Evolutionary conservation across 2,888 invertebrate genomes (phyloP).

Genomic region (Aromia moschata): DNA sequence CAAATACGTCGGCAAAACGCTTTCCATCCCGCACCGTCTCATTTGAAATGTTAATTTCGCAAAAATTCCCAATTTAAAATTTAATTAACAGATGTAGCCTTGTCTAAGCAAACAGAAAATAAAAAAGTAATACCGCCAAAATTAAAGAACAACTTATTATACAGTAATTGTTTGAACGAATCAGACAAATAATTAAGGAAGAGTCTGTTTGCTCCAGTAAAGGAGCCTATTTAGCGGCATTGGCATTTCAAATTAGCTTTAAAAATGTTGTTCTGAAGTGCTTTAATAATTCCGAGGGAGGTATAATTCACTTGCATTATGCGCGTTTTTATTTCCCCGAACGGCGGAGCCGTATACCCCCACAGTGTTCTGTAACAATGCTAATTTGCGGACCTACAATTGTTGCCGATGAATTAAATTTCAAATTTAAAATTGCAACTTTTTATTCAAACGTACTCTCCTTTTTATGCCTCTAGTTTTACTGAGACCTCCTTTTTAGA

Average conservation of each 20-base stretch:
- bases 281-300: constrained; percentile 24
- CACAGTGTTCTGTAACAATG: constrained; percentile 52
- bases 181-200: constrained; percentile 29
- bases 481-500: neutral
- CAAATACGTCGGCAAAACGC: too few relatives aligned
- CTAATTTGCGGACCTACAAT: constrained; percentile 49
- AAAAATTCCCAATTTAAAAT: constrained; percentile 13
- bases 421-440: constrained; percentile 47
- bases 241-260: constrained; percentile 48
- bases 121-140: constrained; percentile 19
- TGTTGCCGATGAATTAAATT: constrained; percentile 47
- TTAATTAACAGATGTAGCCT: constrained; percentile 15
- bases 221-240: constrained; percentile 35
- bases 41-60: constrained; percentile 7
- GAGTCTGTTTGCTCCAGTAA: constrained; percentile 15
- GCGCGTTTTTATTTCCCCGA: constrained; percentile 21
- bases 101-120: constrained; percentile 24
- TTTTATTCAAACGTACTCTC: constrained; percentile 36
- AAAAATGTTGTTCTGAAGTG: constrained; percentile 44
- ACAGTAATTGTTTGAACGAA: constrained; percentile 31
- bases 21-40: constrained; percentile 1
- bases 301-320: constrained; percentile 27
- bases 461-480: constrained; percentile 29
- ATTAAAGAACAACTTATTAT: constrained; percentile 31
- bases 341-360: constrained; percentile 33